These are phyloP conservation scores for Chauna torquata DNA, from an alignment of 2,113 vertebrate species.

Conservation along the genomic window DNA sequence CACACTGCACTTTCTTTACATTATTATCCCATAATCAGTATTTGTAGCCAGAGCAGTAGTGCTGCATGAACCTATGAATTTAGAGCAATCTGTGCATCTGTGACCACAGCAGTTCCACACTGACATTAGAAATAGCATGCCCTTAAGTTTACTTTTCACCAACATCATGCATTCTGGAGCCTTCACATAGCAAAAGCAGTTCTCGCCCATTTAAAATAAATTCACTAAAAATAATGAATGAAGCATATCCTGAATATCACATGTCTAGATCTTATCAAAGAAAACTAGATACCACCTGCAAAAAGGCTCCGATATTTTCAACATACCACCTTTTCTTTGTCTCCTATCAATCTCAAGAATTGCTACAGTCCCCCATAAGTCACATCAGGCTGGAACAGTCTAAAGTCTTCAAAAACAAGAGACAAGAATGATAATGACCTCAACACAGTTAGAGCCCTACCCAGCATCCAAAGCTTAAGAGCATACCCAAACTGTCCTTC, in stretches of 20 bases:
- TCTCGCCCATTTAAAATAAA: neutral
- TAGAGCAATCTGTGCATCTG: neutral
- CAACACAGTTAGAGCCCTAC: neutral
- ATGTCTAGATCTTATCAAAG: neutral
- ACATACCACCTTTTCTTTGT: neutral
- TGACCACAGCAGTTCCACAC: neutral
- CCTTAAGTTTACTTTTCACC: neutral
- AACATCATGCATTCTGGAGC: neutral
- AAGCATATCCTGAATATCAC: neutral
- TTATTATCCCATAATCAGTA: neutral
- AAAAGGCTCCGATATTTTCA: neutral
- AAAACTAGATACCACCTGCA: neutral
- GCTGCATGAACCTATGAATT: neutral
- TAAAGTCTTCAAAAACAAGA: neutral
- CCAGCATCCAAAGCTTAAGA: neutral
- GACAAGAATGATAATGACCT: neutral
- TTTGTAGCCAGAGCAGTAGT: neutral
- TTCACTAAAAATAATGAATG: rapidly evolving
- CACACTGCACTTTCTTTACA: neutral
- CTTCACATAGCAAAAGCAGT: neutral
- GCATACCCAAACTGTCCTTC: neutral
- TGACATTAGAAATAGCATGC: neutral
- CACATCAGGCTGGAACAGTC: neutral
- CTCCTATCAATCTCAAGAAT: neutral
- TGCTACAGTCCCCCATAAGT: neutral